A percentile compares a stretch with the other conserved stretches of the same genome.
These are phyloP conservation scores for Aphaenogaster floridana DNA, from an alignment of 1,140 invertebrate genomes.

Conservation along the genomic window DNA sequence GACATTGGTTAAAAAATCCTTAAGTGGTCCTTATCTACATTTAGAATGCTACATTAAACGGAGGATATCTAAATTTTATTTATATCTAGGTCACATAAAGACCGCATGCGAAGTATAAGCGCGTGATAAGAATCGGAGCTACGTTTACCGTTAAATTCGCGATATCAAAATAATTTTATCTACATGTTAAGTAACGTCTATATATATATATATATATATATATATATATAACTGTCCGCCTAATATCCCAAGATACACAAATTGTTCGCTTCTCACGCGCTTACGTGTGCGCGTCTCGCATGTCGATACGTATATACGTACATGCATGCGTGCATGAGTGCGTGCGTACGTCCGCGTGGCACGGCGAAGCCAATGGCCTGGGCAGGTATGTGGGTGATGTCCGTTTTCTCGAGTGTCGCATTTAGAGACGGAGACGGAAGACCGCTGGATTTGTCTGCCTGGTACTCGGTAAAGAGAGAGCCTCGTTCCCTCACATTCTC, in stretches of 20 bases:
- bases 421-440: constrained; percentile 54
- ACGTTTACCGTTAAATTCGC: neutral
- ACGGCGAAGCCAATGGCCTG: constrained; percentile 43
- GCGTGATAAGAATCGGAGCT: neutral
- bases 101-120: neutral
- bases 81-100: neutral
- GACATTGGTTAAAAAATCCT: neutral
- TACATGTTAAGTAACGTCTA: neutral
- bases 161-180: neutral
- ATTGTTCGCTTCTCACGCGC: neutral
- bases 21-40: neutral
- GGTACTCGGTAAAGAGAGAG: neutral
- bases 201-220: too few species aligned
- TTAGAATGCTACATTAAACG: neutral
- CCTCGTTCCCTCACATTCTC: neutral
- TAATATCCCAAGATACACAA: constrained; percentile 4
- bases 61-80: neutral
- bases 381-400: constrained; percentile 62
- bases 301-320: too few species aligned
- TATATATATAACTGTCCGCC: neutral
- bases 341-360: neutral
- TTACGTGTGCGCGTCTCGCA: neutral
- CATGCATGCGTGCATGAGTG: neutral
- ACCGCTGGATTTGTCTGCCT: constrained; percentile 27
- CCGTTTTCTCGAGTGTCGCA: constrained; percentile 50